A percentile compares a stretch with the other conserved stretches of the same genome.
Evolutionary conservation across 2,888 invertebrate species (phyloP).

Genomic region (Ptychoptera contaminata): DNA sequence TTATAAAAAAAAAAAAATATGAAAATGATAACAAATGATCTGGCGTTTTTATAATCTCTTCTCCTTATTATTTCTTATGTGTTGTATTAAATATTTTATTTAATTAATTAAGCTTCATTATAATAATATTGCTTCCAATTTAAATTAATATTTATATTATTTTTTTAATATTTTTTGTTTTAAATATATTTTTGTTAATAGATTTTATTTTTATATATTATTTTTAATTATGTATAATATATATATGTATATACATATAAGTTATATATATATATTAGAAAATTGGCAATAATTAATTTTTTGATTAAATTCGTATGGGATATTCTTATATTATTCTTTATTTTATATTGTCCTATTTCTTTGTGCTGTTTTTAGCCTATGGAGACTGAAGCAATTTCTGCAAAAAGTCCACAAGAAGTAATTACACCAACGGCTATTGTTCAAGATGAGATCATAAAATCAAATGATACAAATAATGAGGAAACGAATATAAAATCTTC

Average conservation of each 20-base stretch:
- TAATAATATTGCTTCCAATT: not conserved
- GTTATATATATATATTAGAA: too few relatives aligned
- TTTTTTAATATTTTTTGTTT: not conserved
- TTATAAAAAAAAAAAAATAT: not conserved
- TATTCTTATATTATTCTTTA: not conserved
- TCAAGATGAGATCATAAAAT: slow-evolving; percentile 8
- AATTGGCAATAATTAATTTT: too few relatives aligned
- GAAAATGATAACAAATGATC: not conserved
- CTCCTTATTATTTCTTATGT: not conserved
- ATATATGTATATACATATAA: too few relatives aligned
- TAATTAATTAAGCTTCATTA: not conserved
- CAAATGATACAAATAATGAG: slow-evolving; percentile 2
- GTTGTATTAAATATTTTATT: not conserved
- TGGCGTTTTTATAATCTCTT: slow-evolving; percentile 1
- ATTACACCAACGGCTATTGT: not conserved
- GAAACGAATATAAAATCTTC: slow-evolving; percentile 5
- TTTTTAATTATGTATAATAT: not conserved
- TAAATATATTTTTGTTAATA: not conserved
- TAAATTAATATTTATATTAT: not conserved
- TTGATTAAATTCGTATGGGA: not conserved
- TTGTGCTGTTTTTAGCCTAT: slow-evolving; percentile 12
- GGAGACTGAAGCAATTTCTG: slow-evolving; percentile 7
- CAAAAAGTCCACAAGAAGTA: slow-evolving; percentile 1
- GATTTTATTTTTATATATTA: not conserved
- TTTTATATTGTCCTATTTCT: not conserved